A percentile compares a stretch with the other conserved stretches of the same genome.
Conservation (phyloP, 2,888 invertebrate genomes). For the Heliconius erato region DNA sequence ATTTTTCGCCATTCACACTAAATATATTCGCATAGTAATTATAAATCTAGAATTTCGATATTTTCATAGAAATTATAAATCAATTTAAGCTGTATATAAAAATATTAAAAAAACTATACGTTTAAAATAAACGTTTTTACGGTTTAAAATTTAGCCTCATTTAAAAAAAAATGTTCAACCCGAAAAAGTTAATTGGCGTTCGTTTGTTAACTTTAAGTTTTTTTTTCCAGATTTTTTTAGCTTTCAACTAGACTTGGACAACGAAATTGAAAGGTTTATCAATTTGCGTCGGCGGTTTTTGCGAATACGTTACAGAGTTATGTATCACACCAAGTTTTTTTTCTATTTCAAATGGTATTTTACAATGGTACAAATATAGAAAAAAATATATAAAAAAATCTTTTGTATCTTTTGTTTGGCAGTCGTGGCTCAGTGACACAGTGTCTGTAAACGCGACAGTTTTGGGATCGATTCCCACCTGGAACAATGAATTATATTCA, state of each 20-base stretch:
- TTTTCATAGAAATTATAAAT: neutral
- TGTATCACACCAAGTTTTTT: neutral
- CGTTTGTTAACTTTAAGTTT: conserved; percentile 37
- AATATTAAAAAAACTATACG: conserved; percentile 43
- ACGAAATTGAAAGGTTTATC: conserved; percentile 23
- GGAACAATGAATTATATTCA: no score
- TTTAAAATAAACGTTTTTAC: conserved; percentile 41
- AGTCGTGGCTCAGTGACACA: no score
- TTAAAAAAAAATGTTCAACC: conserved; percentile 37
- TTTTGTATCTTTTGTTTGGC: no score
- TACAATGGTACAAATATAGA: neutral
- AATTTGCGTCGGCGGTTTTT: conserved; percentile 17
- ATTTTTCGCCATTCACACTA: neutral
- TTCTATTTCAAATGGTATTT: conserved; percentile 3
- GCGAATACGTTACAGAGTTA: neutral
- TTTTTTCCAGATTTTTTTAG: conserved; percentile 5
- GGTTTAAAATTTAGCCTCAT: conserved; percentile 40
- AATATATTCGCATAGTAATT: neutral
- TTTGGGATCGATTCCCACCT: no score
- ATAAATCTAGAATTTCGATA: neutral
- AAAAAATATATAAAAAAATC: neutral
- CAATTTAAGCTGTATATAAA: neutral
- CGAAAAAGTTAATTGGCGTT: conserved; percentile 34
- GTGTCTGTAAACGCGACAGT: no score
- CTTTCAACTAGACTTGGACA: conserved; percentile 23